Base-by-base conservation (phyloP, 2,888 invertebrate genomes). In the Eristalis pertinax region DNA sequence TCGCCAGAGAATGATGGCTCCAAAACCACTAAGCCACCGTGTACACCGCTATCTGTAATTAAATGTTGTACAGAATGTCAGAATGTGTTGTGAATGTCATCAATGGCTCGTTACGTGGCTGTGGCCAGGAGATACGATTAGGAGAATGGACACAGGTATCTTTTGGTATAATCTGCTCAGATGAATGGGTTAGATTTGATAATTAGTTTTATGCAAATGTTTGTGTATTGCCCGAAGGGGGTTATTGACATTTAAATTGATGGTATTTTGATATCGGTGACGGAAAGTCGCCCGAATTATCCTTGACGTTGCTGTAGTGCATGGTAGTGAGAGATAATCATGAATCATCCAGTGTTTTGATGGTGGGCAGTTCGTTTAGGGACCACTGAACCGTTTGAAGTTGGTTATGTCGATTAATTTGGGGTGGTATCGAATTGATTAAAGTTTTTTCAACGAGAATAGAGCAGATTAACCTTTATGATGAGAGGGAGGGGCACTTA, bases 1-100 rank as follows among this genome's bases (percentile, higher is more conserved):
- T 98, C 98, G 38, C 98, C 97, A 78, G 97, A 98, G 93, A 99
- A 98, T 15, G 98, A 97, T 19, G 98, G 97, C 92, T 99, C 98
- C 90, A 99, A 93, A 19, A 98, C 98, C 73, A 98, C 97, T 88
- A 99, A 94, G 13, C 98, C 98, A 84, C 99, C 98, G 92, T 99
- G 98, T 10, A 99, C 97, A 90, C 99, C 99, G 91, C 98, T 98
- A 93, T 98, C 98, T 96, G 94, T 88, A 91, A 92, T 80, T 80
- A 68, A 91, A 91, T 84, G 22, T 63, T 58, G 13, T n/a, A 60
- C n/a, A 43, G 32, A 32, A 62, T 62, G 8, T 62, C 15, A 26
- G 38, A 50, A 29, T 22, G 50, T 38, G 26, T 60, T 24, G 13
- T n/a, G 38, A 38, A 29, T 15, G 26, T 67, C 38, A 22, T 50